Percentiles rank a stretch among this genome's conserved stretches.
These are phyloP conservation scores for Cremastobaeus sp. DNA, from an alignment of 2,888 invertebrate species.

Conservation along the genomic window DNA sequence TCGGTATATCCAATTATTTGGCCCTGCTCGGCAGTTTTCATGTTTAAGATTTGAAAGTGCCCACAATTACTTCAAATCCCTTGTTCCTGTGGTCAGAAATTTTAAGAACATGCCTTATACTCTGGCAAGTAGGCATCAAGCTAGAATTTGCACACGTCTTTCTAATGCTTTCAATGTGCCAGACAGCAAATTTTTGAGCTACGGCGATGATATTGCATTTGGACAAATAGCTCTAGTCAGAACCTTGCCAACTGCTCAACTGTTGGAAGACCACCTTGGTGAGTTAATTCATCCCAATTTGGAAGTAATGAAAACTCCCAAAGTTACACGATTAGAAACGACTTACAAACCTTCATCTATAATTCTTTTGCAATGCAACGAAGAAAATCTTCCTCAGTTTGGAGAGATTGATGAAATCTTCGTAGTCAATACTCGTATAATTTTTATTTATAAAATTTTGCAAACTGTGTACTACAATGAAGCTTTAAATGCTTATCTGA, in stretches of 20 bases:
- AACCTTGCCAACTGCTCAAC: constrained; percentile 21
- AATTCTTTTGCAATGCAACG: constrained; percentile 36
- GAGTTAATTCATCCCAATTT: constrained; percentile 3
- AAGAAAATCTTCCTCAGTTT: constrained; percentile 40
- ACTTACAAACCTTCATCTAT: constrained; percentile 16
- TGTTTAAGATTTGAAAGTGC: constrained; percentile 58
- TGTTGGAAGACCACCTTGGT: constrained; percentile 8
- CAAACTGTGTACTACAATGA: not conserved
- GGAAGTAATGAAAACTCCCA: constrained; percentile 23
- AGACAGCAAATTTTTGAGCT: constrained; percentile 37
- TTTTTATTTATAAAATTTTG: not conserved
- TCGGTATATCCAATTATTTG: no score
- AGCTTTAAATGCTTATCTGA: not conserved
- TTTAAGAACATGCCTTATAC: no score
- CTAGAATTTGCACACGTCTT: constrained; percentile 22
- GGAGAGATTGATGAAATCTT: constrained; percentile 46
- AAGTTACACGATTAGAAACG: constrained; percentile 27
- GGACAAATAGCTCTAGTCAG: constrained; percentile 29
- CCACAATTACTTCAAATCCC: constrained; percentile 51
- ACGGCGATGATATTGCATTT: constrained; percentile 36
- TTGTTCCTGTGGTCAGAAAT: no score
- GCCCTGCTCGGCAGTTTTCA: constrained; percentile 53
- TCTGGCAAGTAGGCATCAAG: constrained; percentile 37
- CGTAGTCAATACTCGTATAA: not conserved
- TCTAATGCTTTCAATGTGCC: not conserved